A percentile compares a stretch with the other conserved stretches of the same genome.
Evolutionary conservation across 2,113 vertebrate species (phyloP).

Genomic region (Morone chrysops): DNA sequence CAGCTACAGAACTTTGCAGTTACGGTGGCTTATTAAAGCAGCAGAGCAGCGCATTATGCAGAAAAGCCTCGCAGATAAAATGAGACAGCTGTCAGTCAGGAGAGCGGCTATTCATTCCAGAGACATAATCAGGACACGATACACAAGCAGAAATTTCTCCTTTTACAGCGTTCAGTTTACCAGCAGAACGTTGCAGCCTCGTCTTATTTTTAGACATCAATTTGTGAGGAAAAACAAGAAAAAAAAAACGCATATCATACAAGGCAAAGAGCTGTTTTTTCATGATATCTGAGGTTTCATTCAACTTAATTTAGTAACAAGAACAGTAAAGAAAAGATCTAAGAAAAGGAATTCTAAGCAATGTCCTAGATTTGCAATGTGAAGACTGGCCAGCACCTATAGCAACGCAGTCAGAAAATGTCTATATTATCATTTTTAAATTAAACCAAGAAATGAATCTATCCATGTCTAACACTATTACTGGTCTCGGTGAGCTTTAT

Average conservation of each 20-base stretch:
- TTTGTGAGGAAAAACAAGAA: neutral
- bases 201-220: conserved; percentile 41
- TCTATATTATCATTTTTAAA: neutral
- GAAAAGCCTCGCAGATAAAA: conserved; percentile 54
- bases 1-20: conserved; percentile 46
- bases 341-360: neutral
- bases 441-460: neutral
- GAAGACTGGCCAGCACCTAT: neutral
- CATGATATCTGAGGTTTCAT: neutral
- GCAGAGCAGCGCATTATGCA: conserved; percentile 57
- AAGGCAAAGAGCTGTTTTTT: conserved; percentile 16
- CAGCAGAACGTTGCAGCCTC: neutral
- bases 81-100: conserved; percentile 74
- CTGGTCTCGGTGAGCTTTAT: conserved; percentile 17
- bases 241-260: neutral
- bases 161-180: conserved; percentile 15
- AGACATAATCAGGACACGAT: conserved; percentile 65
- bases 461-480: conserved; percentile 2
- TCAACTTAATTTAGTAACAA: conserved; percentile 25
- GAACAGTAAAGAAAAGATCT: neutral
- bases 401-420: neutral
- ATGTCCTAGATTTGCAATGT: neutral
- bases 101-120: conserved; percentile 47
- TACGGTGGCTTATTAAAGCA: conserved; percentile 58
- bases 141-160: conserved; percentile 2